phyloP scores from a whole-genome alignment of 1,140 invertebrate genomes.

The Papilio polyxenes region DNA sequence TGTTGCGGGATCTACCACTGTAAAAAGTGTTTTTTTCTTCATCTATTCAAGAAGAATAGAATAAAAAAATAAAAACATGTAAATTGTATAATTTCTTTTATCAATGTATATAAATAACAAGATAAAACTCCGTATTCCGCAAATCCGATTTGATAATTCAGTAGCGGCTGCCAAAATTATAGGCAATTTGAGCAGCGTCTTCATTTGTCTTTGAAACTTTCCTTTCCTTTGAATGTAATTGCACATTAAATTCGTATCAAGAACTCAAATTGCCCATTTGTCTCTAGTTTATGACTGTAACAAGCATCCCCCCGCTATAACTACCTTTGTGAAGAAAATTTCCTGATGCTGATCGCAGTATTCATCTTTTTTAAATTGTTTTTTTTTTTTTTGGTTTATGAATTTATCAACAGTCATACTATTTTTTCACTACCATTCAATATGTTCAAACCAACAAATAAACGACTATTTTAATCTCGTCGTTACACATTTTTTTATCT shows the following conservation, averaged over 20 bases:
- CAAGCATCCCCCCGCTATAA: background rate
- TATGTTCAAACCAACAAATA: too few relatives aligned
- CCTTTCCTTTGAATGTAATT: constrained; percentile 13
- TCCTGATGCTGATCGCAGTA: background rate
- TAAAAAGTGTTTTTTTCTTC: background rate
- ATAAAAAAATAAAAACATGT: background rate
- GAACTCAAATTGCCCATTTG: constrained; percentile 18
- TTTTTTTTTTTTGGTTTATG: too few relatives aligned
- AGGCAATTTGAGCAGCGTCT: constrained; percentile 5
- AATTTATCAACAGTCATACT: too few relatives aligned
- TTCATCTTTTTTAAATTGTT: background rate
- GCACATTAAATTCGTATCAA: constrained; percentile 21
- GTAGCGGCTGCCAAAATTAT: constrained; percentile 18
- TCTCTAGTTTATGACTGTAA: constrained; percentile 8
- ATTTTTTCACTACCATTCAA: too few relatives aligned
- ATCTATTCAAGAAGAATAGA: background rate
- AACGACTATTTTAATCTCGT: too few relatives aligned
- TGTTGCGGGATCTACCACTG: too few relatives aligned
- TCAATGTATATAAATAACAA: background rate
- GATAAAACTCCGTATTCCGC: background rate
- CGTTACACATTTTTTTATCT: too few relatives aligned
- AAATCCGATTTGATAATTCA: constrained; percentile 11
- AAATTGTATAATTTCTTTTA: background rate
- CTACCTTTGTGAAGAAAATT: background rate
- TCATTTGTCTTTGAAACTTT: constrained; percentile 17